A percentile compares a stretch with the other conserved stretches of the same genome.
Conservation (phyloP, 2,888 invertebrate genomes). For the Cheilosia grossa region DNA sequence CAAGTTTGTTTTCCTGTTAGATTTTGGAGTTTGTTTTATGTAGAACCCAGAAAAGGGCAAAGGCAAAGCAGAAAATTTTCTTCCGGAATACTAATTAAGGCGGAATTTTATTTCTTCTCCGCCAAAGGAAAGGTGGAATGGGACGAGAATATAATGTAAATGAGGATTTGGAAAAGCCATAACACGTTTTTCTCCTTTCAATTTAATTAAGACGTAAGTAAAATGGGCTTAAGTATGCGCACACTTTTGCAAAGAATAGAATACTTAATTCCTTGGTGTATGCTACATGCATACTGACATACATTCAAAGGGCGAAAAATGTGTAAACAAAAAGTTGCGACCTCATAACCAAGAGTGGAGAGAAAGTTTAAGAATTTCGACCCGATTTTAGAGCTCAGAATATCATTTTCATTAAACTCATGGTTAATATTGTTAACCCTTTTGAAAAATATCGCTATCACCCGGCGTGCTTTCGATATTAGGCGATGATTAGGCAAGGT, state of each 20-base stretch:
- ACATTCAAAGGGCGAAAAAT: neutral
- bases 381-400: constrained; percentile 31
- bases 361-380: constrained; percentile 45
- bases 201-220: constrained; percentile 75
- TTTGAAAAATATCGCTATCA: constrained; percentile 15
- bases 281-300: neutral
- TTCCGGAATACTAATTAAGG: constrained; percentile 73
- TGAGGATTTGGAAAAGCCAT: constrained; percentile 73
- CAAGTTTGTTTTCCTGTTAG: constrained; percentile 64
- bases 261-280: constrained; percentile 61
- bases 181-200: constrained; percentile 73
- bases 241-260: constrained; percentile 70
- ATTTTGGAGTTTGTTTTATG: constrained; percentile 64
- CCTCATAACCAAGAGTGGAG: constrained; percentile 25
- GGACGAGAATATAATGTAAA: constrained; percentile 66
- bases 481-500: constrained; percentile 14
- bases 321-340: constrained; percentile 24
- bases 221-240: constrained; percentile 71
- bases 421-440: constrained; percentile 49
- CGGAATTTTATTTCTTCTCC: constrained; percentile 38
- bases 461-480: neutral
- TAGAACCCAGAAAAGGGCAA: constrained; percentile 45
- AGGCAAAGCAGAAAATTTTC: constrained; percentile 59
- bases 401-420: constrained; percentile 53
- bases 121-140: neutral